Conservation (phyloP, 2,888 invertebrate species). For the Sylvicola cinctus region DNA sequence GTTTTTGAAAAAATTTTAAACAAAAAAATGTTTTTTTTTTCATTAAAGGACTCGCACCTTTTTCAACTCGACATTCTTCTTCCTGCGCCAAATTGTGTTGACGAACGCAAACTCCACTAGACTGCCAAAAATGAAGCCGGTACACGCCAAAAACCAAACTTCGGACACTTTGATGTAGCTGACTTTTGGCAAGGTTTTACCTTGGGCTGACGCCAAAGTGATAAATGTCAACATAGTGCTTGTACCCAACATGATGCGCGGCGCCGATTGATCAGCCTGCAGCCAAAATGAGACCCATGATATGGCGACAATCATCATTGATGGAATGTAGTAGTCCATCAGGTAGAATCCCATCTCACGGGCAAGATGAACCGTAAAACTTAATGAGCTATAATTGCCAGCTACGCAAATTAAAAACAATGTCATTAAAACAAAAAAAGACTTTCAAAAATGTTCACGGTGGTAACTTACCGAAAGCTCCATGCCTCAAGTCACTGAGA, state of each 20-base stretch:
- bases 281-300: slow-evolving; percentile 84
- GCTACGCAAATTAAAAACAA: slow-evolving; percentile 27
- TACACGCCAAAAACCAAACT: slow-evolving; percentile 75
- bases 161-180: slow-evolving; percentile 80
- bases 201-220: slow-evolving; percentile 65
- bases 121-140: slow-evolving; percentile 65
- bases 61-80: slow-evolving; percentile 27
- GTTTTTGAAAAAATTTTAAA: no score
- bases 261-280: slow-evolving; percentile 68
- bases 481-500: slow-evolving; percentile 42
- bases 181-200: slow-evolving; percentile 69
- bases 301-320: slow-evolving; percentile 65
- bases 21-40: no score
- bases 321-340: slow-evolving; percentile 75
- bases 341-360: slow-evolving; percentile 72
- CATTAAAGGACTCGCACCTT: slow-evolving; percentile 11
- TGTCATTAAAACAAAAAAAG: neutral
- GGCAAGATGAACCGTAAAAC: slow-evolving; percentile 56
- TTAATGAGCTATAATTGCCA: slow-evolving; percentile 63
- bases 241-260: slow-evolving; percentile 60
- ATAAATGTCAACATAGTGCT: slow-evolving; percentile 76
- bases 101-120: slow-evolving; percentile 77
- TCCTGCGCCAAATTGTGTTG: slow-evolving; percentile 70
- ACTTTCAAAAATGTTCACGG: neutral
- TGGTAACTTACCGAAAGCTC: slow-evolving; percentile 40